Evolutionary conservation across 2,888 invertebrate species (phyloP), one percentile per base, ranked within the genome.

Genomic region (Drosophila algonquin): DNA sequence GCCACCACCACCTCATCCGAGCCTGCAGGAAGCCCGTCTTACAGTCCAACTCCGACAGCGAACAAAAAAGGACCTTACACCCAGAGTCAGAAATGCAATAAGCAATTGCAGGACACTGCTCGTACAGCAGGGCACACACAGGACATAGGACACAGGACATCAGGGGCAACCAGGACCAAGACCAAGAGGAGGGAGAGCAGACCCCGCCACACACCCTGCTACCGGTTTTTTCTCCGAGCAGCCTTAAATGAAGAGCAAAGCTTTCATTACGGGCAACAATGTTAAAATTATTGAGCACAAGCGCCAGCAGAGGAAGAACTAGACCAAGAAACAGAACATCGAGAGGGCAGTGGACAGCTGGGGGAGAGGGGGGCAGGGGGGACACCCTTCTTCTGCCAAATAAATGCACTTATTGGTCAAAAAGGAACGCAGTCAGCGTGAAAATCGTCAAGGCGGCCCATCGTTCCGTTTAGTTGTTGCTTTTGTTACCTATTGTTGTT

Each of bases 231-330:
- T 45, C 46, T 60, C 24, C 45, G 14, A 32, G 35, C 74, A 21
- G 35, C 74, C 74, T 84, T 90, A 90, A 90, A 86, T 89, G 89
- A 87, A 86, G 90, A 90, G 91, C 86, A 90, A 89, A 89, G 89
- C 91, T 89, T 91, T 90, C 91, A 90, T 91, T 90, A 90, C 81
- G 83, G 83, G 72, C 79, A 87, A 90, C 91, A 90, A 91, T 89
- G 90, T 90, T 89, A 77, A 89, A 90, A 90, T 90, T 90, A 90
- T 90, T 90, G 86, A 83, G 82, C 81, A 87, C 76, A 85, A 63
- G 56, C 50, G 45, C 58, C 18, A 54, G 54, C 14, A 8, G 48
- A 30, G 51, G 47, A 54, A 35, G 70, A 52, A 54, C 45, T 55
- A 46, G 53, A 47, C 35, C 63, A 53, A 64, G 24, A 32, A 45